Base-by-base conservation (phyloP, 2,888 invertebrate genomes). In the Drosophila neutralis region DNA sequence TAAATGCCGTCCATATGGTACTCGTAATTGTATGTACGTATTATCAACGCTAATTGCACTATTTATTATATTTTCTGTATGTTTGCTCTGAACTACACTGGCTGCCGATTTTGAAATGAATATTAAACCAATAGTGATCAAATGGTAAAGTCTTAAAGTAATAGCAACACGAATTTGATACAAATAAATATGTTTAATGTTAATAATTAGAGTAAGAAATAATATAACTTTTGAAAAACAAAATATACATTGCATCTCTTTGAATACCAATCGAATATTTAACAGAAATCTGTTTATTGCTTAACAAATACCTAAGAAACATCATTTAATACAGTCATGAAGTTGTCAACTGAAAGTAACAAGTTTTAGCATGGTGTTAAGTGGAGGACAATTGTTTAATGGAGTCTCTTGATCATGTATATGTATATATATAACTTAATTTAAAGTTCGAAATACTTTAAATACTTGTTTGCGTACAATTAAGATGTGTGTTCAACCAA, bases 41-140 rank as follows among this genome's bases (percentile, higher is more conserved):
- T 83, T 72, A 77, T 76, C 78, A 75, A 84, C 87, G 84, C 87
- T 83, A 83, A 84, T 84, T 84, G 83, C 83, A 84, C 84, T 89
- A 84, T 81, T 73, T 71, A 67, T 71, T 83, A 59, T 71, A 71
- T 67, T 63, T 74, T 72, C 69, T 74, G 40, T 68, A 57, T 74
- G 69, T 56, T 72, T 64, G 58, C 59, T 65, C 62, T 66, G 64
- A 69, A 57, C 70, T 78, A 86, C 74, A 75, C 87, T 86, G 89
- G 81, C 78, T 60, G 53, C 48, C 68, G 57, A 42, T 64, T 15
- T 45, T 4, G 24, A 45, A 45, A 24, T 8, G 15, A 21, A 61
- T 57, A 63, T 61, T n/a, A 42, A 29, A 38, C 38, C 61, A 24
- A 35, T 24, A 10, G 33, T 35, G 6, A 36, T 45, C 13, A 45